Base-by-base conservation (phyloP, 2,888 invertebrate species). In the Noctua pronuba region DNA sequence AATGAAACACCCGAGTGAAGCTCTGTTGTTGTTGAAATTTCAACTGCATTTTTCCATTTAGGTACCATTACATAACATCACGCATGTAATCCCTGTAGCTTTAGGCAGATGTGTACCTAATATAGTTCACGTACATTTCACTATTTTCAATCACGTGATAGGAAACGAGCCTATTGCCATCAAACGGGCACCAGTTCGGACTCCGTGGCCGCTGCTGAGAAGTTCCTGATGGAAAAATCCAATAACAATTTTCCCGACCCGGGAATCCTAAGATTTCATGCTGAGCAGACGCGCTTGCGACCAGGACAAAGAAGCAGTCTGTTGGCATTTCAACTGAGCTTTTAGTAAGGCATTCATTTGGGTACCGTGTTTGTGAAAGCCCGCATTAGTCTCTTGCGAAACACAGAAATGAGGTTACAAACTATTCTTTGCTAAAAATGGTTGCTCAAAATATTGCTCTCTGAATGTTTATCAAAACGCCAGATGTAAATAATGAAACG, bases 401-500 rank as follows among this genome's bases (percentile, higher is more conserved):
- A 31, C 21, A 72, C 24, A n/a, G 11, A 46, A 83, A 86, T 74
- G 68, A 82, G 77, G 68, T 72, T 52, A 65, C 28, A 8, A 28
- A 16, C 58, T 77, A 86, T 72, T 74, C 24, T 82, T 72, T 46
- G 28, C 28, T n/a, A 3, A 58, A 24, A 65, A 60, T 52, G 6
- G 44, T 76, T 58, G 41, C 55, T 67, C 66, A 72, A 72, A 69
- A 69, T 85, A 55, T 85, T 65, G 49, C 65, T 28, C 0, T 41
- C 1, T 35, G 66, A 38, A 73, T 77, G 66, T 82, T 84, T 77
- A 75, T 77, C 55, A 79, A 71, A 86, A 81, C 24, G 35, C 78
- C 87, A 88, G 88, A 86, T 86, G 77, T 66, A 80, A 71, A 83
- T 65, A 82, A 79, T 77, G 72, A 81, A 81, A 80, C 69, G 55